phyloP scores from a whole-genome alignment of 1,140 invertebrate genomes.

The Gryllus bimaculatus region DNA sequence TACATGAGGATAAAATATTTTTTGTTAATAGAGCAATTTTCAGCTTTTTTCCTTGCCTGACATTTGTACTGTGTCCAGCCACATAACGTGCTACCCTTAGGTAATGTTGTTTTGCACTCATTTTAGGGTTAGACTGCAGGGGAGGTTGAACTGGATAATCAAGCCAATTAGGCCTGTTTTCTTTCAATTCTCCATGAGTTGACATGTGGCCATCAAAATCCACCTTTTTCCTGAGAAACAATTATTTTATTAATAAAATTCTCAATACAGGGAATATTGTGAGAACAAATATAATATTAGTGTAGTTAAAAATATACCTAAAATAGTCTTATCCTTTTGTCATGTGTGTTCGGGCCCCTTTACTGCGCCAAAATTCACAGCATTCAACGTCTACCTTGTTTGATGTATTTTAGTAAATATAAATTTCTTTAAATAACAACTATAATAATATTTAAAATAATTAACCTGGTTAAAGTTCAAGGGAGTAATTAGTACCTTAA shows the following conservation, averaged over 20 bases:
- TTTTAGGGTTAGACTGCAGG: slow-evolving; percentile 30
- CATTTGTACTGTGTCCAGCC: slow-evolving; percentile 47
- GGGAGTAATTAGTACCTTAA: too few relatives aligned
- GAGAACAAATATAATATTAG: not conserved
- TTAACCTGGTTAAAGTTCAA: too few relatives aligned
- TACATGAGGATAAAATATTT: too few relatives aligned
- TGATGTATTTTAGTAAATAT: slow-evolving; percentile 19
- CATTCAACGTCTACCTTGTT: not conserved
- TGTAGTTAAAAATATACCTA: not conserved
- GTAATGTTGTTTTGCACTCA: slow-evolving; percentile 65
- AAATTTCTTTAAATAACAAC: slow-evolving; percentile 16
- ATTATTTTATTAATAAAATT: not conserved
- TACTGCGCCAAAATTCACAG: too few relatives aligned
- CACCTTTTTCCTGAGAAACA: not conserved
- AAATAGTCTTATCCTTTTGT: too few relatives aligned
- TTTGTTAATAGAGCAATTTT: too few relatives aligned
- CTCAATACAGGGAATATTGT: not conserved
- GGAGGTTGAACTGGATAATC: slow-evolving; percentile 29
- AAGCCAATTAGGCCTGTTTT: slow-evolving; percentile 31
- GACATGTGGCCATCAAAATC: slow-evolving; percentile 15
- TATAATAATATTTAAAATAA: too few relatives aligned
- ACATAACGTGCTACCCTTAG: slow-evolving; percentile 60
- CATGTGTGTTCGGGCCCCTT: too few relatives aligned
- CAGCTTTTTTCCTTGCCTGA: slow-evolving; percentile 30
- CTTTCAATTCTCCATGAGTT: slow-evolving; percentile 22